A percentile compares a stretch with the other conserved stretches of the same genome.
These are phyloP conservation scores for Chloroceryle aenea DNA, from an alignment of 2,113 vertebrate species.

Conservation along the genomic window DNA sequence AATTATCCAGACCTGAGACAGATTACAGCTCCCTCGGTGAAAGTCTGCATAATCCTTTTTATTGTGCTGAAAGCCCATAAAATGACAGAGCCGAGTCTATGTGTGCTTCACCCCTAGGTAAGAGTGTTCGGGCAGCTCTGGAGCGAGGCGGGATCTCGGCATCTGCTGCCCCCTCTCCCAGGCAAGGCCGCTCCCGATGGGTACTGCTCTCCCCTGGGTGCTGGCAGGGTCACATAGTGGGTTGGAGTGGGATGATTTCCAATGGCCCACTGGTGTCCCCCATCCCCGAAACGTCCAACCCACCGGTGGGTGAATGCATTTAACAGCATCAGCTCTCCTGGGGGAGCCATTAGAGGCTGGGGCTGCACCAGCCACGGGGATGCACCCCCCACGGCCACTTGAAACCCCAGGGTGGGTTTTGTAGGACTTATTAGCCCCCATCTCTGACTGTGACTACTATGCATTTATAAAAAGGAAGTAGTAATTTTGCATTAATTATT, in stretches of 20 bases:
- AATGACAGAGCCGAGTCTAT: rapidly evolving
- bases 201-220: not conserved
- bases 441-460: not conserved
- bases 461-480: not conserved
- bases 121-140: rapidly evolving
- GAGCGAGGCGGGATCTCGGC: no score
- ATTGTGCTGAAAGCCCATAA: rapidly evolving
- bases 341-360: rapidly evolving
- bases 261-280: not conserved
- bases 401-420: not conserved
- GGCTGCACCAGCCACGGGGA: rapidly evolving
- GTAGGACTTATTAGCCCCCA: not conserved
- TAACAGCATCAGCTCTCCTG: not conserved
- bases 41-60: not conserved
- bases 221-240: rapidly evolving
- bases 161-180: not conserved
- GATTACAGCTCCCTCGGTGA: not conserved
- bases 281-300: rapidly evolving
- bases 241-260: not conserved
- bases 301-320: rapidly evolving
- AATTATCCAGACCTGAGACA: not conserved
- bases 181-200: rapidly evolving
- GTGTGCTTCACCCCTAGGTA: rapidly evolving
- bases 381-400: no score
- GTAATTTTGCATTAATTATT: not conserved